phyloP scores from a whole-genome alignment of 2,113 vertebrate species.

The Tylochromis polylepis region DNA sequence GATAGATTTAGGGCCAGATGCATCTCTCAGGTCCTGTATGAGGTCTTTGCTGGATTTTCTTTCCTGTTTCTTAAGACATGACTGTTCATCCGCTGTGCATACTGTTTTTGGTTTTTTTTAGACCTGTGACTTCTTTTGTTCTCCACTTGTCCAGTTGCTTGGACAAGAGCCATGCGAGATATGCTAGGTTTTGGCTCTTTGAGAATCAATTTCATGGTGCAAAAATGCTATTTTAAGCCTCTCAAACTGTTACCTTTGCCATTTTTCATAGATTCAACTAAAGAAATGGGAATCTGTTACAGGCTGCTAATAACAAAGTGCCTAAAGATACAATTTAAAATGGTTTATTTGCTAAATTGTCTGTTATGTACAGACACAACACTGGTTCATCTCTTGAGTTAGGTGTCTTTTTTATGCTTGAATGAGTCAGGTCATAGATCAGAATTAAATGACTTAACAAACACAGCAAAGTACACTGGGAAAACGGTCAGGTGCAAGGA shows the following conservation, averaged over 20 bases:
- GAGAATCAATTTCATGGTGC: background rate
- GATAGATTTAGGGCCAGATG: background rate
- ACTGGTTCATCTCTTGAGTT: too few species aligned
- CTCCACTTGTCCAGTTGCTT: too few species aligned
- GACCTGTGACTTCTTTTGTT: too few species aligned
- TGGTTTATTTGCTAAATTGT: background rate
- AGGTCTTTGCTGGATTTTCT: background rate
- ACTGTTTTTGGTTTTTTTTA: too few species aligned
- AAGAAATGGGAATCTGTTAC: background rate
- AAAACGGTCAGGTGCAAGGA: background rate
- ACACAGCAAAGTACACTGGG: background rate
- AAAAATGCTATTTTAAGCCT: rapidly evolving
- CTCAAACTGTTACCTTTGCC: background rate
- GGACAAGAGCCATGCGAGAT: too few species aligned
- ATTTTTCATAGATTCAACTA: rapidly evolving
- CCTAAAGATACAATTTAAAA: background rate
- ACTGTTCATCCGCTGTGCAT: background rate
- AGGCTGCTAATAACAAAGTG: background rate
- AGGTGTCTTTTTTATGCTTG: too few species aligned
- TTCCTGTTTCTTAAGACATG: background rate
- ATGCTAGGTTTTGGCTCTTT: background rate
- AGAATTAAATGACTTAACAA: too few species aligned
- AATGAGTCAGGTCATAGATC: too few species aligned
- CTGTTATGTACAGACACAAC: too few species aligned
- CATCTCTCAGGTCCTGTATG: rapidly evolving